Conservation (phyloP, 2,888 invertebrate genomes). For the Chirona hameri region DNA sequence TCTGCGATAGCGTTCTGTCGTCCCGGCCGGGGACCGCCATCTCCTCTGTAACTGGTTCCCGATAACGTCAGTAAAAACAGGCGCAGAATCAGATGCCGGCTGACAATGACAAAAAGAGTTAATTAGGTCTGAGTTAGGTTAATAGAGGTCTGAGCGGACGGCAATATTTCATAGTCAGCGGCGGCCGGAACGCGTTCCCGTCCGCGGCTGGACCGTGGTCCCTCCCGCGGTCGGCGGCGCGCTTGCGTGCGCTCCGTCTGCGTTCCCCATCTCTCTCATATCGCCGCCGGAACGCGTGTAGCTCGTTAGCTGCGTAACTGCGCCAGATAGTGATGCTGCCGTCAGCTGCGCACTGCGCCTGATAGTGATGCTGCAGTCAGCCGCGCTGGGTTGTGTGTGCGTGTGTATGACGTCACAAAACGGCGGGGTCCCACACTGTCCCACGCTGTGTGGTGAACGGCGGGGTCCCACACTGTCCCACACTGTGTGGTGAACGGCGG, state of each 20-base stretch:
- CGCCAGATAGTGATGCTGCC: no score
- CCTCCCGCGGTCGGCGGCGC: background rate
- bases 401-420: no score
- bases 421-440: no score
- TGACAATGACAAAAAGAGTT: slow-evolving; percentile 8
- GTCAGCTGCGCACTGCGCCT: no score
- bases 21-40: no score
- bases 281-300: background rate
- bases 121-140: no score
- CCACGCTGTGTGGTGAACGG: no score
- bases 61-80: background rate
- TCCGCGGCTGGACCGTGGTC: background rate
- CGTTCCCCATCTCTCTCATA: background rate
- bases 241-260: background rate
- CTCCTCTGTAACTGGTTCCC: background rate
- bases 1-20: background rate
- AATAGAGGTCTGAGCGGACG: background rate
- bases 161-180: background rate
- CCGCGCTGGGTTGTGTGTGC: no score
- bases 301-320: background rate
- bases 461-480: no score
- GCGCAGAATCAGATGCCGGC: background rate
- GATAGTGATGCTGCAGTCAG: no score
- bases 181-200: background rate
- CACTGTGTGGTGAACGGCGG: no score